A percentile compares a stretch with the other conserved stretches of the same genome.
Evolutionary conservation across 2,888 invertebrate species (phyloP).

Genomic region (Lasioglossum pauxillum): DNA sequence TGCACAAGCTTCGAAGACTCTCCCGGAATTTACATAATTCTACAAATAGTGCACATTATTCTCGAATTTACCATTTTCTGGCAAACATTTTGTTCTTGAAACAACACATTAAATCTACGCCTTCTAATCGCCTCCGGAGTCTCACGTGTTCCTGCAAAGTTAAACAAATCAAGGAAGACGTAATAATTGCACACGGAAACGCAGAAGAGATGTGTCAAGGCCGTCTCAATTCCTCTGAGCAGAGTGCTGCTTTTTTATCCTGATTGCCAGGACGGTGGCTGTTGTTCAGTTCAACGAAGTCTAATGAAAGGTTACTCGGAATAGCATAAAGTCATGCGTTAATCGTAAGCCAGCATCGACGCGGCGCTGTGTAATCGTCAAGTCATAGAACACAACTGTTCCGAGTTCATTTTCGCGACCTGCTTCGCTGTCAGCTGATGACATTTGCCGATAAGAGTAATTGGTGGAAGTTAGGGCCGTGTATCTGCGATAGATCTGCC

Average conservation of each 20-base stretch:
- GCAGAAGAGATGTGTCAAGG: conserved; percentile 43
- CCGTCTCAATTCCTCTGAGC: conserved; percentile 21
- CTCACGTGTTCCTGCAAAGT: neutral
- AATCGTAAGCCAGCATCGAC: conserved; percentile 16
- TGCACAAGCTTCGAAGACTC: neutral
- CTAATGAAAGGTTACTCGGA: conserved; percentile 37
- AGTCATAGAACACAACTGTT: neutral
- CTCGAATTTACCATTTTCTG: neutral
- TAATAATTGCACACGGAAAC: conserved; percentile 21
- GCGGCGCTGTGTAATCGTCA: neutral
- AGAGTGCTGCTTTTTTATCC: conserved; percentile 17
- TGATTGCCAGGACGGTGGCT: neutral
- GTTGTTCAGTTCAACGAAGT: conserved; percentile 23
- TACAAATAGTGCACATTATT: neutral
- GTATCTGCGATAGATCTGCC: neutral
- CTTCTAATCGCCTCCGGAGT: neutral
- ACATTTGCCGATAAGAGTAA: neutral
- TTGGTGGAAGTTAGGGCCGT: neutral
- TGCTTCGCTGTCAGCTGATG: neutral
- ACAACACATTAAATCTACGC: neutral
- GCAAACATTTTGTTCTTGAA: neutral
- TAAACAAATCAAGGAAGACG: neutral
- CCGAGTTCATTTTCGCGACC: conserved; percentile 1
- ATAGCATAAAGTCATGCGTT: conserved; percentile 28
- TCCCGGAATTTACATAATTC: neutral